These are phyloP conservation scores for Acronicta alni DNA, from an alignment of 2,888 invertebrate species.

Conservation along the genomic window DNA sequence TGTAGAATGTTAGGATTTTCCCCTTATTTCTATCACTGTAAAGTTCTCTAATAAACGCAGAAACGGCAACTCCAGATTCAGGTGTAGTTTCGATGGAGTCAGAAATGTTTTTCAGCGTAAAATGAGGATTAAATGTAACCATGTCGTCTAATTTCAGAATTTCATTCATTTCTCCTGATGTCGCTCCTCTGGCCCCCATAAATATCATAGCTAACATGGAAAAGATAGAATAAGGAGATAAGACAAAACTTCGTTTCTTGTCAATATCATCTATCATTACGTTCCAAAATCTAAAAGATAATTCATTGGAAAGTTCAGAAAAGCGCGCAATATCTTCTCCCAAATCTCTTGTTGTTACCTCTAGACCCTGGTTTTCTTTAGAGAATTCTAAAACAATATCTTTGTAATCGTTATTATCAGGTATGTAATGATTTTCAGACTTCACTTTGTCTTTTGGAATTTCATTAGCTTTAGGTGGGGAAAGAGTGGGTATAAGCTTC, in stretches of 20 bases:
- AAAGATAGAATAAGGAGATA: constrained; percentile 95
- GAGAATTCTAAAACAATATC: constrained; percentile 80
- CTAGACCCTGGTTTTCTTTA: constrained; percentile 91
- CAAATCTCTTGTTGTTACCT: constrained; percentile 92
- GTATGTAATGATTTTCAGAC: constrained; percentile 65
- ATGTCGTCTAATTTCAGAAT: constrained; percentile 95
- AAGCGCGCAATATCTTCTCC: constrained; percentile 94
- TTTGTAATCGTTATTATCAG: constrained; percentile 72
- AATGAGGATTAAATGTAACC: constrained; percentile 96
- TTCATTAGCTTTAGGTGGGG: constrained; percentile 84
- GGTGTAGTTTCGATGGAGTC: constrained; percentile 92
- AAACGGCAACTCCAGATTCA: constrained; percentile 93
- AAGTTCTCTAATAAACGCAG: constrained; percentile 94
- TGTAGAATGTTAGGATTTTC: constrained; percentile 95
- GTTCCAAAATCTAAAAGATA: constrained; percentile 95
- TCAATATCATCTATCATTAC: constrained; percentile 92
- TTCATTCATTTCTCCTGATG: constrained; percentile 97
- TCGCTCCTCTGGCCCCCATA: constrained; percentile 95
- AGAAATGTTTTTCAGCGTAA: constrained; percentile 95
- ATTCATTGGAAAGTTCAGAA: constrained; percentile 94
- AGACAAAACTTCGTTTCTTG: constrained; percentile 92
- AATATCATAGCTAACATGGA: constrained; percentile 97
- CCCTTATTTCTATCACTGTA: constrained; percentile 95
- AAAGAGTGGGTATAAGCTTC: constrained; percentile 89
- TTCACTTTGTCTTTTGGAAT: constrained; percentile 78